Percentiles rank a stretch among this genome's conserved stretches.
These are phyloP conservation scores for Phortica okadai DNA, from an alignment of 2,888 invertebrate genomes.

Conservation along the genomic window DNA sequence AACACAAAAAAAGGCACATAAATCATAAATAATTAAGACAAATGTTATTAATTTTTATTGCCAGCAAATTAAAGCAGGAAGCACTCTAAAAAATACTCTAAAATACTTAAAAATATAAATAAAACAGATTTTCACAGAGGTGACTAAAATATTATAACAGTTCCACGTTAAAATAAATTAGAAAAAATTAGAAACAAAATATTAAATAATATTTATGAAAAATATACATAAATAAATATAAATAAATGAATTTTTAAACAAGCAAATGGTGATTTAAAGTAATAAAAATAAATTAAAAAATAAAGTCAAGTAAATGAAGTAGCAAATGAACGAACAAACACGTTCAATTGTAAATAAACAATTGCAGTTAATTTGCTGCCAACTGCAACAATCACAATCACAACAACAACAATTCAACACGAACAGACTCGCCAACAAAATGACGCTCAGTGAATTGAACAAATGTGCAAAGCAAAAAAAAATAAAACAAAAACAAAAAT, in stretches of 20 bases:
- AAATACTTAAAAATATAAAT: too few relatives aligned
- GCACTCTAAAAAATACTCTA: too few relatives aligned
- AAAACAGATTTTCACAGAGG: too few relatives aligned
- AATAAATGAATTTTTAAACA: slow-evolving; percentile 37
- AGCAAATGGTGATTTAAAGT: slow-evolving; percentile 44
- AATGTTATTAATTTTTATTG: too few relatives aligned
- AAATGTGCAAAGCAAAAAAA: neutral
- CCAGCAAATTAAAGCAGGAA: too few relatives aligned
- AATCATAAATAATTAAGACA: slow-evolving; percentile 15
- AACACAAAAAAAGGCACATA: neutral
- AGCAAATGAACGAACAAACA: slow-evolving; percentile 3
- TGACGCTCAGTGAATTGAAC: neutral
- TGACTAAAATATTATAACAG: too few relatives aligned
- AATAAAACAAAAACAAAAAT: neutral
- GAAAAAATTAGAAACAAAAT: too few relatives aligned
- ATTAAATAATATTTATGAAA: too few relatives aligned
- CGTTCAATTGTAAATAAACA: slow-evolving; percentile 32
- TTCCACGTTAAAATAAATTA: too few relatives aligned
- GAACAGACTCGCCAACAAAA: neutral
- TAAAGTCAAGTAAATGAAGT: neutral
- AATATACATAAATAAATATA: neutral
- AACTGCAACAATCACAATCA: slow-evolving; percentile 12
- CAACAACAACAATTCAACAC: slow-evolving; percentile 18
- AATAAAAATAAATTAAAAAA: slow-evolving; percentile 15
- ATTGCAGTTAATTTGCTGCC: slow-evolving; percentile 27